Conservation (phyloP, 2,888 invertebrate genomes). For the Diarsia rubi region DNA sequence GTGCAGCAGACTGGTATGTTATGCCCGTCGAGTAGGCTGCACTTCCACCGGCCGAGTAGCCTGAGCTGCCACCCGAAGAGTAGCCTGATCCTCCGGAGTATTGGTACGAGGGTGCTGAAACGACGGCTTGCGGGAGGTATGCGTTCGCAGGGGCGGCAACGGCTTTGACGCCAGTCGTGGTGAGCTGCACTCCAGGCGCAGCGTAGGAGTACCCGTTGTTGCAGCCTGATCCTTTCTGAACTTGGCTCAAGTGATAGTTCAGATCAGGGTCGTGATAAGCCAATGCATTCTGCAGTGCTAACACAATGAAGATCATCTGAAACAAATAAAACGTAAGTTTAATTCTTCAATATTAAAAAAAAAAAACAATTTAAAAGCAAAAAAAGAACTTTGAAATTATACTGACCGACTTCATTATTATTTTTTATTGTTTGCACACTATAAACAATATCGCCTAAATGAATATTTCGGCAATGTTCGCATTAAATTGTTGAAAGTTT, state of each 20-base stretch:
- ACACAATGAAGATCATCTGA: slow-evolving; percentile 78
- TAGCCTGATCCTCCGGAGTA: slow-evolving; percentile 61
- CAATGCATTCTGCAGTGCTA: slow-evolving; percentile 75
- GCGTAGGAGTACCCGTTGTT: slow-evolving; percentile 90
- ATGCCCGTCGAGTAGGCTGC: slow-evolving; percentile 69
- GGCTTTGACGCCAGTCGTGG: slow-evolving; percentile 80
- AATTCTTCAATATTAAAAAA: neutral
- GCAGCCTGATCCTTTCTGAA: slow-evolving; percentile 81
- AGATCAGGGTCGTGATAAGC: slow-evolving; percentile 88
- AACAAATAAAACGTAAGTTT: slow-evolving; percentile 69
- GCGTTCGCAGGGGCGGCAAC: slow-evolving; percentile 65
- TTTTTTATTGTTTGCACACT: slow-evolving; percentile 57
- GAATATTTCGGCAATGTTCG: slow-evolving; percentile 58
- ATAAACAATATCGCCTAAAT: slow-evolving; percentile 65
- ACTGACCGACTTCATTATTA: slow-evolving; percentile 84
- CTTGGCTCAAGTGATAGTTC: slow-evolving; percentile 86
- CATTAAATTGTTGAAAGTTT: slow-evolving; percentile 71
- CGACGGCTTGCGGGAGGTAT: slow-evolving; percentile 64
- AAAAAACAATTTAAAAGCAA: neutral
- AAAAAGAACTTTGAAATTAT: slow-evolving; percentile 26
- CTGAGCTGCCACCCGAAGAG: slow-evolving; percentile 56
- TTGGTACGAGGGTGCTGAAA: slow-evolving; percentile 65
- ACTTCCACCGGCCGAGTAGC: slow-evolving; percentile 66
- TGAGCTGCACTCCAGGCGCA: slow-evolving; percentile 89
- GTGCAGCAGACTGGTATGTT: slow-evolving; percentile 77